phyloP scores from a whole-genome alignment of 2,888 invertebrate species.

The Acleris laterana region DNA sequence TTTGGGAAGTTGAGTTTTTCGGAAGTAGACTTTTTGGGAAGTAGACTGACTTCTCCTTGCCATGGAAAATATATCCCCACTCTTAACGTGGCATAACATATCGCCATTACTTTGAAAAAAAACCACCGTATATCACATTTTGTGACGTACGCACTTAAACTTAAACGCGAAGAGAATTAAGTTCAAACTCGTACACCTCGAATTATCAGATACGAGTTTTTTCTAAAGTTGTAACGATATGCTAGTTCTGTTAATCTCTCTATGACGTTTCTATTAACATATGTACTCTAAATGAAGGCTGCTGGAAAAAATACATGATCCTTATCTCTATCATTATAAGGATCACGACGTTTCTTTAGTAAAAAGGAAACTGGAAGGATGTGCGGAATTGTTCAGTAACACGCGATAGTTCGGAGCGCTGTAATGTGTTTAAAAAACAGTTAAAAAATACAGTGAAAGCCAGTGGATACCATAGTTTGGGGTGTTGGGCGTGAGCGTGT shows the following conservation, averaged over 20 bases:
- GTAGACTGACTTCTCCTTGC: no score
- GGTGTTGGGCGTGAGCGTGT: neutral
- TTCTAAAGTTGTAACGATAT: no score
- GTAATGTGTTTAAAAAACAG: neutral
- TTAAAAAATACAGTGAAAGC: neutral
- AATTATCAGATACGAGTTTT: no score
- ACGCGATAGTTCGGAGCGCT: constrained; percentile 16
- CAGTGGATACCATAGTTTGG: neutral
- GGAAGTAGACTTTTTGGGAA: no score
- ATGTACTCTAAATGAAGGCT: constrained; percentile 1
- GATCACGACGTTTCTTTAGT: neutral
- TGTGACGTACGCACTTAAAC: no score
- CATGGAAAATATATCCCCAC: no score
- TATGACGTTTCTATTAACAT: constrained; percentile 13
- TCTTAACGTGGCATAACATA: no score
- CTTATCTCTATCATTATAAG: constrained; percentile 3
- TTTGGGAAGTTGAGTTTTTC: no score
- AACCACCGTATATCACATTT: no score
- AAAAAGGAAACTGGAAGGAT: constrained; percentile 25
- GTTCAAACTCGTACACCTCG: no score
- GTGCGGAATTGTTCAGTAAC: constrained; percentile 17
- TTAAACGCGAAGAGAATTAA: no score
- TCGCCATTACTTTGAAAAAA: no score
- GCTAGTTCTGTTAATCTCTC: neutral
- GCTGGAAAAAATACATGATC: neutral